These are phyloP conservation scores for Drosophila crucigera DNA, from an alignment of 2,888 invertebrate species.

Conservation along the genomic window DNA sequence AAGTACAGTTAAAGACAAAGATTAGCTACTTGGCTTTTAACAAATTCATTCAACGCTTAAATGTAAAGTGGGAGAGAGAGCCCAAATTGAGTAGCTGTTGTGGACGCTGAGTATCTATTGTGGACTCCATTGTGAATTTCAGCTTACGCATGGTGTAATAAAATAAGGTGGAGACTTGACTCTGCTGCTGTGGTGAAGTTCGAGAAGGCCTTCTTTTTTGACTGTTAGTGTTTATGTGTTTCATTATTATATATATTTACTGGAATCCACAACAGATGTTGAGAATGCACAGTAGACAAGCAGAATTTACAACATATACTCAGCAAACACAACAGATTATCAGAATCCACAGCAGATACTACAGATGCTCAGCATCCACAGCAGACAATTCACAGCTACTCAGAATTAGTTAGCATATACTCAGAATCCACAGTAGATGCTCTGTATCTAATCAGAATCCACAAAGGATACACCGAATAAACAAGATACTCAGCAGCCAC, in stretches of 20 bases:
- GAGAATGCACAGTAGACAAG: too few species aligned
- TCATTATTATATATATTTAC: neutral
- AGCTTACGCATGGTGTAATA: neutral
- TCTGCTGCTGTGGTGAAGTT: neutral
- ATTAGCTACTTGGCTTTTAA: constrained; percentile 33
- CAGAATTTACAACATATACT: neutral
- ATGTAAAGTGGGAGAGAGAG: constrained; percentile 25
- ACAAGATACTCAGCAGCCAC: neutral
- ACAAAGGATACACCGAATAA: neutral
- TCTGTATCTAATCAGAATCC: too few species aligned
- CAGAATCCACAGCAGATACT: too few species aligned
- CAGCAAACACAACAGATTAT: too few species aligned
- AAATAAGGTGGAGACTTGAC: neutral
- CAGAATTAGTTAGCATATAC: too few species aligned
- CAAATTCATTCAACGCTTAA: constrained; percentile 60
- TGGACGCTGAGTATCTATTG: neutral
- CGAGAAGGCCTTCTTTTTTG: too few species aligned
- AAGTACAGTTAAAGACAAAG: neutral
- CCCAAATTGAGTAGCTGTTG: neutral
- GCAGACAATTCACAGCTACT: neutral
- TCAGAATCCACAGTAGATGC: neutral
- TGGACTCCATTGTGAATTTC: neutral
- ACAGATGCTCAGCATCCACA: too few species aligned
- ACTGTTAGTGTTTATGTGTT: neutral
- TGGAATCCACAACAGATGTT: neutral